Evolutionary conservation across 2,888 invertebrate genomes (phyloP), one percentile per base, ranked within the genome.

Genomic region (Bruchidius siliquastri): DNA sequence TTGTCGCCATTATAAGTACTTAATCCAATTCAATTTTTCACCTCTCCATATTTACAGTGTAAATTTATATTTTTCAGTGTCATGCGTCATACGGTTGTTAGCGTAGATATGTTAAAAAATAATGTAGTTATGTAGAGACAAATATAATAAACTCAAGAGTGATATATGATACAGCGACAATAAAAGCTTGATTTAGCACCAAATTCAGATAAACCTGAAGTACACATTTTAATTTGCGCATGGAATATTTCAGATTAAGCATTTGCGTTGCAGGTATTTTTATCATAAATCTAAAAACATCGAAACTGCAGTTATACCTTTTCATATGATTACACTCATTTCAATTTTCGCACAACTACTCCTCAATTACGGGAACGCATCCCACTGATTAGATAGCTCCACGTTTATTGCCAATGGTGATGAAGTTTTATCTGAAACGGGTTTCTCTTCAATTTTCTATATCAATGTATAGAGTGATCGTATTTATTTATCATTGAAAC

Each of bases 181-280:
- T 71, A 71, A 71, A 70, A 2, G 20, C n/a, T 21, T 26, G 70
- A 67, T 72, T 26, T 21, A 70, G 26, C 30, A 21, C 72, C 72
- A 72, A 70, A 70, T 72, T 71, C 20, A 68, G 30, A 49, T 18
- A 49, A 49, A 49, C 49, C 49, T 1, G 49, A 8, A 49, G 49
- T 18, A 13, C 13, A 13, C 18, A 49, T 49, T 49, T 49, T 49
- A 8, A 49, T 49, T 49, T 49, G 49, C 49, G 6, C 13, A 49
- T 49, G 49, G 49, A 49, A 49, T 49, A 49, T 49, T 49, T 49
- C 49, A 49, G 6, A 49, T 1, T 30, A 30, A 49, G 18, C 6
- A 49, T 49, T 49, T 49, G 18, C 49, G 6, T 49, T 4, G 13
- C 18, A 49, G 1, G 2, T 26, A 8, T 26, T 26, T 2, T 26